Percentiles rank a stretch among this genome's conserved stretches.
Evolutionary conservation across 2,113 vertebrate species (phyloP).

Genomic region (Myodes glareolus): DNA sequence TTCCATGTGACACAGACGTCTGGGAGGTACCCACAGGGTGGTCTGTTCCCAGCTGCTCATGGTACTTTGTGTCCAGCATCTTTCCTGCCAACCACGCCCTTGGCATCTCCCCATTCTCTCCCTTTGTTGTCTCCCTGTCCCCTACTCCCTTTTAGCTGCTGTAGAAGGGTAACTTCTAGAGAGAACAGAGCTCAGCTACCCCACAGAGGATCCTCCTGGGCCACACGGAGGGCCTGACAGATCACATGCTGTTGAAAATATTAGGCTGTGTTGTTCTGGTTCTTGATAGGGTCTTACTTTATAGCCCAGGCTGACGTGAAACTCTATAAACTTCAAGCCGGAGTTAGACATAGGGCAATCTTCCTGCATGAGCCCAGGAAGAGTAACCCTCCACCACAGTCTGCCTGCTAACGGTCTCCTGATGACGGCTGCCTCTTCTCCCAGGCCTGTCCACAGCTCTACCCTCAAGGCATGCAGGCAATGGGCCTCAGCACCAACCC

Average conservation of each 20-base stretch:
- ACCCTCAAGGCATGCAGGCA: neutral
- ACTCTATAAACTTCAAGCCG: neutral
- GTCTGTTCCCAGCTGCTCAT: neutral
- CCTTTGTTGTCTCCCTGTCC: neutral
- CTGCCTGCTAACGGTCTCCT: neutral
- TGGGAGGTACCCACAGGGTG: neutral
- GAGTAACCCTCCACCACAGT: neutral
- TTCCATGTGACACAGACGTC: neutral
- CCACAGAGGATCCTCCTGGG: neutral
- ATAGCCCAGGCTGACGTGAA: neutral
- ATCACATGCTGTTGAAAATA: neutral
- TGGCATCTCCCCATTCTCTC: neutral
- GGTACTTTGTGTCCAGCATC: neutral
- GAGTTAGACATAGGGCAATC: neutral
- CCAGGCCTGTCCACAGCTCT: neutral
- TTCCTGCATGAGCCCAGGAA: neutral
- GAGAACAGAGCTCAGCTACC: neutral
- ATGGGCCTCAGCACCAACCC: neutral
- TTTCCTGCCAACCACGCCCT: neutral
- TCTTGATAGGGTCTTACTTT: neutral
- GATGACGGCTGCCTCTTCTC: neutral
- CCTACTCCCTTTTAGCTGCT: neutral
- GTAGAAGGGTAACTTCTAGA: neutral
- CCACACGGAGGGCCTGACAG: neutral
- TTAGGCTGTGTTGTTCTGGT: neutral